Evolutionary conservation across 2,888 invertebrate species (phyloP), one percentile per base, ranked within the genome.

Genomic region (Lycaena phlaeas): DNA sequence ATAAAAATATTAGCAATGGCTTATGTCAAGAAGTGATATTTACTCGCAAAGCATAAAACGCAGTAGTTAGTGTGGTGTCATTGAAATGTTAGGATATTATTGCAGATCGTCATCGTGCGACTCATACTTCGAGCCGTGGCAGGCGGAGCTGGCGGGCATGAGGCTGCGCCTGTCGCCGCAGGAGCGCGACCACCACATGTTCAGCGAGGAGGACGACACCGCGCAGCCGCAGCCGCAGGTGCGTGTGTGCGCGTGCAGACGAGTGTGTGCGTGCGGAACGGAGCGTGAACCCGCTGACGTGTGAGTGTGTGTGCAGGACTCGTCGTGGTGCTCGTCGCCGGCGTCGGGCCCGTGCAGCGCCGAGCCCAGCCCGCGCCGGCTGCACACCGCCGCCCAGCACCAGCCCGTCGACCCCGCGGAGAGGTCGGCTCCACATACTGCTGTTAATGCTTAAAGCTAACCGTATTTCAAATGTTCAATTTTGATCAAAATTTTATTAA

Each of bases 81-180:
- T n/a, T n/a, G n/a, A n/a, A n/a, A n/a, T n/a, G n/a, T n/a, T n/a
- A n/a, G n/a, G n/a, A n/a, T n/a, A n/a, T n/a, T 7, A 5, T 38
- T 1, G 1, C 27, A 87, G 91, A 36, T 95, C 95, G 1, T 93
- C 95, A 0, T 95, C 95, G 0, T 96, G 96, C 71, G 96, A 96
- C 70, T 96, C 96, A 1, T 96, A 96, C 77, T 96, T 96, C 78
- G 95, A 96, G 85, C 90, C 86, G 55, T 88, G 87, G 86, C 90
- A 78, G 86, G 91, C 72, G 15, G 95, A 95, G 72, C 81, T 95
- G 38, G 93, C 93, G n/a, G 94, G 93, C 62, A 90, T 95, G 71
- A 89, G 93, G 15, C 79, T 95, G 26, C 92, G 94, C 38, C 92
- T 95, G 53, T 93, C 94, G 47, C 87, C 94, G 34, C 94, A 95